Percentiles rank a stretch among this genome's conserved stretches.
phyloP scores from a whole-genome alignment of 2,113 vertebrate species.

The Cygnus buccinator region DNA sequence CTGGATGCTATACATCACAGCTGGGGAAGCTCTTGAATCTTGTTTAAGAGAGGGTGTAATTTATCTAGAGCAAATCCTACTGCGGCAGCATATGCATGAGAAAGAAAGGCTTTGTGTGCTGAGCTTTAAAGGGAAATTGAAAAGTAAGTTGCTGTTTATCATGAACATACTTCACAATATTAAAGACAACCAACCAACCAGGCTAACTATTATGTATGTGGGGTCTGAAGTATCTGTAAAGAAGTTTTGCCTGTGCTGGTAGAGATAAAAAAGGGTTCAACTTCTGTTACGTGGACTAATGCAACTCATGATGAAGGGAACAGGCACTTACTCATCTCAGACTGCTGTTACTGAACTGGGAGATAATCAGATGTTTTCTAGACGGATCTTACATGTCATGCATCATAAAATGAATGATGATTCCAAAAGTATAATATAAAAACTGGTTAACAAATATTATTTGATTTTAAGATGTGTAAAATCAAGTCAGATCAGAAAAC shows the following conservation, averaged over 20 bases:
- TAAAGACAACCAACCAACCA: not conserved
- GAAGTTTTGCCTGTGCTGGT: not conserved
- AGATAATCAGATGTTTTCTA: not conserved
- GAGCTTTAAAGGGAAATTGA: conserved; percentile 26
- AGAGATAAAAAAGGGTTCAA: not conserved
- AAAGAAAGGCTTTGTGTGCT: not conserved
- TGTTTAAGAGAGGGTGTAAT: conserved; percentile 20
- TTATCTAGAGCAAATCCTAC: conserved; percentile 34
- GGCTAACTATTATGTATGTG: not conserved
- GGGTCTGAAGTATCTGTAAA: not conserved
- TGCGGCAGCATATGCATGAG: not conserved
- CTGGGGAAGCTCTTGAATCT: not conserved
- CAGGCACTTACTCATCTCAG: not conserved
- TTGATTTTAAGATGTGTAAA: not conserved
- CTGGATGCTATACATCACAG: conserved; percentile 27
- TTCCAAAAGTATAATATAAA: not conserved
- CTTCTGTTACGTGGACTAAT: not conserved
- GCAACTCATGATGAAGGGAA: not conserved
- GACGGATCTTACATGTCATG: not conserved
- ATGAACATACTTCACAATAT: not conserved
- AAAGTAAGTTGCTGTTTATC: not conserved
- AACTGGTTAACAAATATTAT: not conserved
- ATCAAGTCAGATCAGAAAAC: not conserved
- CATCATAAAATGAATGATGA: fast-evolving
- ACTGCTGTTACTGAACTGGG: not conserved